These are phyloP conservation scores for Eupeodes latifasciatus DNA, from an alignment of 2,888 invertebrate genomes.

Conservation along the genomic window DNA sequence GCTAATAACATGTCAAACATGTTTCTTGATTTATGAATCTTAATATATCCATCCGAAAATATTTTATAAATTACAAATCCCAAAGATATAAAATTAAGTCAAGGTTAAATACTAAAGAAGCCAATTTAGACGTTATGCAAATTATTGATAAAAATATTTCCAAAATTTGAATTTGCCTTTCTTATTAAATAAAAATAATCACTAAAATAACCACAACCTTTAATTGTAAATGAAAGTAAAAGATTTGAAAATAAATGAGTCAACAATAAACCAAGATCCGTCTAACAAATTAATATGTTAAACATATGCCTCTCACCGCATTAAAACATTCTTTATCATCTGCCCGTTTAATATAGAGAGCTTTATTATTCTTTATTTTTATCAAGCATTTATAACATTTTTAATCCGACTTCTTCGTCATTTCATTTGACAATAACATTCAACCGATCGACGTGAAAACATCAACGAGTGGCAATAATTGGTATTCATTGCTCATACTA, in stretches of 20 bases:
- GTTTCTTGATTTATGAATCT: no score
- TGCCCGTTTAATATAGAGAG: no score
- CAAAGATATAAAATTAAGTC: no score
- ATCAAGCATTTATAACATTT: not conserved
- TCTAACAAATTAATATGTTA: constrained; percentile 44
- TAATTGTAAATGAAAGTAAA: not conserved
- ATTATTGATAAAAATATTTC: no score
- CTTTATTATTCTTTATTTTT: not conserved
- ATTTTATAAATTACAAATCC: no score
- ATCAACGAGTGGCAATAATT: not conserved
- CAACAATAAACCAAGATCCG: constrained; percentile 39
- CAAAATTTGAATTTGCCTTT: no score
- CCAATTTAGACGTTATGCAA: no score
- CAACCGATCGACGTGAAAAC: not conserved
- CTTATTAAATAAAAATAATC: no score
- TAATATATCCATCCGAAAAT: no score
- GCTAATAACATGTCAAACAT: no score
- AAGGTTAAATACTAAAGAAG: no score
- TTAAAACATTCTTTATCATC: constrained; percentile 25
- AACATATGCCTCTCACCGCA: not conserved
- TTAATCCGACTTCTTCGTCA: constrained; percentile 5
- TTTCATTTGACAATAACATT: not conserved
- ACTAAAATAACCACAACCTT: not conserved
- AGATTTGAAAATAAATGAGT: constrained; percentile 37
- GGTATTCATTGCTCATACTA: constrained; percentile 17